Evolutionary conservation across 2,797 vertebrate species (phyloP).

Genomic region (Xiphophorus birchmanni): DNA sequence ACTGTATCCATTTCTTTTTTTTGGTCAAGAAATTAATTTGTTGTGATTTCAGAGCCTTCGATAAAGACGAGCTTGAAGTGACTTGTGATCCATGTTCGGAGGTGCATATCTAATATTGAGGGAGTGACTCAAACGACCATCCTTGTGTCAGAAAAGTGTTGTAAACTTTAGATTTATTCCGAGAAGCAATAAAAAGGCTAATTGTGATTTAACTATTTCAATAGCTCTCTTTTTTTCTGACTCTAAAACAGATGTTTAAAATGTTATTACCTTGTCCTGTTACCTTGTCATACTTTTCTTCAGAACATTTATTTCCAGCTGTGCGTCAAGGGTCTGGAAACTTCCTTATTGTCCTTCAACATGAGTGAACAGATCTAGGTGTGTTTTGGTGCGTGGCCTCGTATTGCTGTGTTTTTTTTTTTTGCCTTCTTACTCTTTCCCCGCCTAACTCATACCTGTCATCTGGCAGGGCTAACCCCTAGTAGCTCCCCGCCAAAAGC

Average conservation of each 20-base stretch:
- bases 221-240: not conserved
- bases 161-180: not conserved
- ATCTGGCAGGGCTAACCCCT: conserved; percentile 80
- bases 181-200: not conserved
- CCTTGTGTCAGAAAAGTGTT: not conserved
- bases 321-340: conserved; percentile 68
- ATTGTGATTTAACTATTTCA: not conserved
- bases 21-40: not conserved
- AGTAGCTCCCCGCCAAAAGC: conserved; percentile 77
- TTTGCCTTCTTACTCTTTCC: conserved; percentile 62
- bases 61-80: not conserved
- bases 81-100: not conserved
- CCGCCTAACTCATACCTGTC: conserved; percentile 74
- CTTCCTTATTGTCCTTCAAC: conserved; percentile 78
- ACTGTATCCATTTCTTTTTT: not conserved
- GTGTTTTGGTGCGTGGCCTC: conserved; percentile 63
- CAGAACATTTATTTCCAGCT: conserved; percentile 71
- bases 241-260: not conserved
- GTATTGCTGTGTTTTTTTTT: conserved; percentile 51
- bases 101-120: not conserved
- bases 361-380: conserved; percentile 36
- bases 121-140: not conserved
- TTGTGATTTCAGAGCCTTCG: not conserved
- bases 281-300: conserved; percentile 40
- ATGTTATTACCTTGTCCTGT: conserved; percentile 3